phyloP scores from a whole-genome alignment of 2,113 vertebrate species.

The Mugil cephalus region DNA sequence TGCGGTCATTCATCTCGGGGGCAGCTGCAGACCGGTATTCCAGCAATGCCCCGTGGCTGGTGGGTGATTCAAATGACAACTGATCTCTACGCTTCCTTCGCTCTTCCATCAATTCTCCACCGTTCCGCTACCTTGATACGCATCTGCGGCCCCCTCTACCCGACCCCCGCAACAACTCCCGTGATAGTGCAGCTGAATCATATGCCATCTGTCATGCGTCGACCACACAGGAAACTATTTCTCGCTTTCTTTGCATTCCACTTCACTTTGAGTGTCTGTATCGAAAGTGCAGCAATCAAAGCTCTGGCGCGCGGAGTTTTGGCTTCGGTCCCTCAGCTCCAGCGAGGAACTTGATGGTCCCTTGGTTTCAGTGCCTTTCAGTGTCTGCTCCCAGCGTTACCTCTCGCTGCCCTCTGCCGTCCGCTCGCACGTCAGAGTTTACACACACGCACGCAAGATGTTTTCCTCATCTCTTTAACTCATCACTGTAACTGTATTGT shows the following conservation, averaged over 20 bases:
- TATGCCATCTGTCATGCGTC: conserved; percentile 59
- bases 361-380: conserved; percentile 48
- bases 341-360: conserved; percentile 65
- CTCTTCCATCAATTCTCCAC: conserved; percentile 18
- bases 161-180: conserved; percentile 23
- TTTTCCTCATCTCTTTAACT: conserved; percentile 24
- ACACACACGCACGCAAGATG: conserved; percentile 2
- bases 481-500: neutral
- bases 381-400: conserved; percentile 23
- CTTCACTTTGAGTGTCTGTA: conserved; percentile 37
- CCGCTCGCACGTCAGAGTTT: conserved; percentile 23
- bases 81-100: conserved; percentile 8
- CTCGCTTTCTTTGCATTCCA: conserved; percentile 31
- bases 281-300: conserved; percentile 44
- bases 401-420: conserved; percentile 8
- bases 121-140: conserved; percentile 11
- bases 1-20: conserved; percentile 14
- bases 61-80: conserved; percentile 22
- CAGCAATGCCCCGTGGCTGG: conserved; percentile 11
- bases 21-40: conserved; percentile 20
- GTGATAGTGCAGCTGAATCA: conserved; percentile 36
- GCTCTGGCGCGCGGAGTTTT: conserved; percentile 44
- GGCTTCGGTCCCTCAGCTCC: conserved; percentile 32
- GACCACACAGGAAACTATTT: conserved; percentile 53
- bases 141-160: conserved; percentile 4